These are phyloP conservation scores for Archips xylosteana DNA, from an alignment of 2,888 invertebrate genomes.

Conservation along the genomic window DNA sequence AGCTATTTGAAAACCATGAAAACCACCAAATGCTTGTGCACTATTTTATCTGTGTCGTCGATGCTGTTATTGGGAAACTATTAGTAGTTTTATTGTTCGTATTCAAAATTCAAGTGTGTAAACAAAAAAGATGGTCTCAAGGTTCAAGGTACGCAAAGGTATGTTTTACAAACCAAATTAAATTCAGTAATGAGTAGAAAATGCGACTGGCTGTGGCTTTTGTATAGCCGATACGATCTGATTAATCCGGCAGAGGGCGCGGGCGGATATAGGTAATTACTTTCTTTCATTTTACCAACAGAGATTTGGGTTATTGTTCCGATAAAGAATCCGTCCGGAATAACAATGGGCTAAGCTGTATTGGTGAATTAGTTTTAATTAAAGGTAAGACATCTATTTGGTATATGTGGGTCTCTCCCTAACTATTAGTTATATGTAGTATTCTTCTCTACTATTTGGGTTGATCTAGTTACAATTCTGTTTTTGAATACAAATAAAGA, in stretches of 20 bases:
- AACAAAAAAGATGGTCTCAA: not conserved
- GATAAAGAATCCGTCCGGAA: constrained; percentile 20
- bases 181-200: not conserved
- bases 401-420: too few species aligned
- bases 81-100: too few species aligned
- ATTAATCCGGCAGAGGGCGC: constrained; percentile 36
- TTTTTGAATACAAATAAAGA: too few species aligned
- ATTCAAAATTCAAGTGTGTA: too few species aligned
- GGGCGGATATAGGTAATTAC: constrained; percentile 30
- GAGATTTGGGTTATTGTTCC: constrained; percentile 29
- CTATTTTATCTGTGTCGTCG: too few species aligned
- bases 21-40: not conserved
- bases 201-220: constrained; percentile 5
- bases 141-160: not conserved
- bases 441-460: not conserved
- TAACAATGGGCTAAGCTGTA: constrained; percentile 19
- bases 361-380: constrained; percentile 33
- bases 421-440: not conserved
- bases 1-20: not conserved
- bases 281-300: constrained; percentile 28
- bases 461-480: too few species aligned
- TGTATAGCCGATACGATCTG: constrained; percentile 10
- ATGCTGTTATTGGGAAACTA: too few species aligned
- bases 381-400: not conserved
- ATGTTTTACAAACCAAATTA: not conserved